Evolutionary conservation across 2,113 vertebrate genomes (phyloP), one percentile per base, ranked within the genome.

Genomic region (Donacobius atricapilla): DNA sequence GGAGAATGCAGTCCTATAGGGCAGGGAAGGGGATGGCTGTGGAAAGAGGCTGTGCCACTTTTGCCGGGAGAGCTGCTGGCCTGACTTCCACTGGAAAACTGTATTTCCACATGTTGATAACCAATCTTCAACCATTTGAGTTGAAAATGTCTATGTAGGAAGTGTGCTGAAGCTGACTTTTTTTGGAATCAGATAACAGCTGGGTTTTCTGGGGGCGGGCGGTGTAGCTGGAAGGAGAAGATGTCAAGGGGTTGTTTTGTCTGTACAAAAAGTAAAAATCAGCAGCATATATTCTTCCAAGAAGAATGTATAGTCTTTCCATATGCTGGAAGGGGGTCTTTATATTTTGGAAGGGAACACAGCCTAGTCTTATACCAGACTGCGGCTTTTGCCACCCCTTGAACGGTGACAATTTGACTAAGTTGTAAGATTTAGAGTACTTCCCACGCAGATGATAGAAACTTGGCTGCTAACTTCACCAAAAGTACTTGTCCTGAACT

Each of bases 371-470:
- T 90, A 19, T 9, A 80, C 79, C 83, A 95, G 75, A 80, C 76
- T 95, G 47, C 78, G 87, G 82, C 81, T 97, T 93, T 97, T 95
- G 90, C 90, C 91, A 89, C 83, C 76, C 80, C 16, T 77, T 77
- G 79, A 96, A 96, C 1, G 0, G 17, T 89, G 79, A 91, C 84
- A 93, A 73, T 91, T 93, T 94, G 85, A 80, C 85, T 85, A 30
- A 93, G 25, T 86, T 95, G 2, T 37, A 48, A 86, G 63, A 94
- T 91, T 85, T 69, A 69, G 47, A 93, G 51, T 91, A 70, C 90
- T 95, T 96, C 90, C 90, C 82, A 87, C 84, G 87, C 78, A 82
- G 27, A 68, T 75, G 68, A 96, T 95, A 88, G 95, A 89, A 94
- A 94, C 86, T 94, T 96, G 94, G 86, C 94, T 94, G 86, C 56